Evolutionary conservation across 2,888 invertebrate genomes (phyloP).

Genomic region (Temnothorax ravouxi): DNA sequence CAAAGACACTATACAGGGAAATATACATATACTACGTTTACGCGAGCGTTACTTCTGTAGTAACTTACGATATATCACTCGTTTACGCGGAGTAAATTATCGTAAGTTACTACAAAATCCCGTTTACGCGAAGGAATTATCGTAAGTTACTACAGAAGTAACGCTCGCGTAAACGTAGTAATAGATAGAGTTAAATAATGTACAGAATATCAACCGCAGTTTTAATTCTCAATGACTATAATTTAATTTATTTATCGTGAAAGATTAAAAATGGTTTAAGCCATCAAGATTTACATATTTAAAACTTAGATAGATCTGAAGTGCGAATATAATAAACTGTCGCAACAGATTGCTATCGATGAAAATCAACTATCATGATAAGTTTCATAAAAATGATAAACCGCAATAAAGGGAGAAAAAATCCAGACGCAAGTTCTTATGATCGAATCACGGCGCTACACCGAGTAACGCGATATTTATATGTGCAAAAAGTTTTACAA

Average conservation of each 20-base stretch:
- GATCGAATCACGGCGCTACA: neutral
- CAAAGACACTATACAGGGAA: neutral
- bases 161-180: no score
- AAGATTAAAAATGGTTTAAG: neutral
- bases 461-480: constrained; percentile 6
- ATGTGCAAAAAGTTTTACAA: constrained; percentile 7
- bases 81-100: no score
- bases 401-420: constrained; percentile 12
- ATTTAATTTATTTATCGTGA: neutral
- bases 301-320: neutral
- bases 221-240: neutral
- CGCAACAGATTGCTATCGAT: constrained; percentile 16
- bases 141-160: no score
- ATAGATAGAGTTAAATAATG: neutral
- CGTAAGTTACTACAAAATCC: no score
- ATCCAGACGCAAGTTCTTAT: constrained; percentile 22
- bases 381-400: constrained; percentile 35
- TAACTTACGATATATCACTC: no score
- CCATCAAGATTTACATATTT: neutral
- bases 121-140: no score
- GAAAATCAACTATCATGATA: constrained; percentile 10
- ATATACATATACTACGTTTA: no score
- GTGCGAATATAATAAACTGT: neutral
- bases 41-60: no score
- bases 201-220: neutral